Evolutionary conservation across 2,113 vertebrate species (phyloP).

Genomic region (Galbula dea): DNA sequence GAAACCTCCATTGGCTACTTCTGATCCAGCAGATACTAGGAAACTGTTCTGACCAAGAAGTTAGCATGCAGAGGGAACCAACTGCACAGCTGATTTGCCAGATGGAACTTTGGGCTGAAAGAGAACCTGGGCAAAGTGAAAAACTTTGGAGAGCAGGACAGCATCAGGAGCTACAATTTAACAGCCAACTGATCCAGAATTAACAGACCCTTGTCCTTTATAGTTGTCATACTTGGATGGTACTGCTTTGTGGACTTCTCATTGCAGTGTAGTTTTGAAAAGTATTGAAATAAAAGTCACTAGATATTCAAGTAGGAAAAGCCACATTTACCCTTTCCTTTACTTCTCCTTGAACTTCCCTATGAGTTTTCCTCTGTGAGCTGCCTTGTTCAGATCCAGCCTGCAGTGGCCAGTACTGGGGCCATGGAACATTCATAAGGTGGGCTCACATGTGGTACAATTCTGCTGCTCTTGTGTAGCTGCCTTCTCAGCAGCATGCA

Average conservation of each 20-base stretch:
- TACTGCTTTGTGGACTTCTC: not conserved
- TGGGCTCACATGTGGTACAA: not conserved
- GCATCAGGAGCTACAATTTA: not conserved
- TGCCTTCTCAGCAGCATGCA: not conserved
- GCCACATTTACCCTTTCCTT: not conserved
- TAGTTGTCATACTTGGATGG: too few relatives aligned
- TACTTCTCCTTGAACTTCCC: not conserved
- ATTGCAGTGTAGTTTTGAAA: not conserved
- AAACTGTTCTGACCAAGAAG: not conserved
- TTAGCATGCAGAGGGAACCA: not conserved
- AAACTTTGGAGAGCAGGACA: not conserved
- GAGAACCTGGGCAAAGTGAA: not conserved
- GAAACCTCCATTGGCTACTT: not conserved
- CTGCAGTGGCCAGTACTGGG: not conserved
- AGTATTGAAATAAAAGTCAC: not conserved
- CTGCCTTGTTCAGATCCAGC: not conserved
- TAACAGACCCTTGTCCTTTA: not conserved
- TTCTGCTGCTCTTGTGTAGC: not conserved
- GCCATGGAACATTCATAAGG: not conserved
- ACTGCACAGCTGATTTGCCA: not conserved
- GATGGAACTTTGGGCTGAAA: not conserved
- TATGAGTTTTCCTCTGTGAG: not conserved
- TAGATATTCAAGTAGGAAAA: not conserved
- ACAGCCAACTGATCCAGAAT: not conserved
- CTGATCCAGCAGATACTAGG: not conserved